phyloP scores from a whole-genome alignment of 2,113 vertebrate species.

The Mesocricetus auratus region DNA sequence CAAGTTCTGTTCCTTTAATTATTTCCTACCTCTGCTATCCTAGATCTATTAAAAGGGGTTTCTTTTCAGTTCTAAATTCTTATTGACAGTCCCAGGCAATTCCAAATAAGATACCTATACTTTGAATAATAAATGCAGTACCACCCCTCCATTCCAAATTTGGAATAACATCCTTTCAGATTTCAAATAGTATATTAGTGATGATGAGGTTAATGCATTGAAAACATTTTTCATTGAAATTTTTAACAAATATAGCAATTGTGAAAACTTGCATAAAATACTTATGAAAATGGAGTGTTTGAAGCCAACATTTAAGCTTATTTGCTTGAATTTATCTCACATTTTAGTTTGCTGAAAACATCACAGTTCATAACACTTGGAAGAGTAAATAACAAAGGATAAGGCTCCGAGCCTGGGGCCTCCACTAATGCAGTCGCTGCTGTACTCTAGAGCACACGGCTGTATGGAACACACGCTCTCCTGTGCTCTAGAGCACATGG shows the following conservation, averaged over 20 bases:
- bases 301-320: constrained; percentile 73
- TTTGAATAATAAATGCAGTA: constrained; percentile 56
- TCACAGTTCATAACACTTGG: constrained; percentile 52
- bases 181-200: constrained; percentile 70
- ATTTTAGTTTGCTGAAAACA: constrained; percentile 72
- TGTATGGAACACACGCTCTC: neutral
- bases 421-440: neutral
- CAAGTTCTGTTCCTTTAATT: neutral
- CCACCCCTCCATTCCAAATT: neutral
- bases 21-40: neutral
- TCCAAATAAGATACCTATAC: constrained; percentile 19
- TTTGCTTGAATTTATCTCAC: constrained; percentile 72
- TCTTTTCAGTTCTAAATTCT: constrained; percentile 14
- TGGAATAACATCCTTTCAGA: constrained; percentile 66
- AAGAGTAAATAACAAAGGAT: constrained; percentile 30
- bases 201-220: constrained; percentile 75
- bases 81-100: neutral
- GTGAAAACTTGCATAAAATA: constrained; percentile 75
- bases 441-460: neutral
- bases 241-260: constrained; percentile 73
- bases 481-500: neutral
- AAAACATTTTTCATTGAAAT: constrained; percentile 27
- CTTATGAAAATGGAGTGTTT: constrained; percentile 74
- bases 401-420: constrained; percentile 34
- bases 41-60: neutral